Evolutionary conservation across 2,888 invertebrate species (phyloP), one percentile per base, ranked within the genome.

Genomic region (Oithona nana): DNA sequence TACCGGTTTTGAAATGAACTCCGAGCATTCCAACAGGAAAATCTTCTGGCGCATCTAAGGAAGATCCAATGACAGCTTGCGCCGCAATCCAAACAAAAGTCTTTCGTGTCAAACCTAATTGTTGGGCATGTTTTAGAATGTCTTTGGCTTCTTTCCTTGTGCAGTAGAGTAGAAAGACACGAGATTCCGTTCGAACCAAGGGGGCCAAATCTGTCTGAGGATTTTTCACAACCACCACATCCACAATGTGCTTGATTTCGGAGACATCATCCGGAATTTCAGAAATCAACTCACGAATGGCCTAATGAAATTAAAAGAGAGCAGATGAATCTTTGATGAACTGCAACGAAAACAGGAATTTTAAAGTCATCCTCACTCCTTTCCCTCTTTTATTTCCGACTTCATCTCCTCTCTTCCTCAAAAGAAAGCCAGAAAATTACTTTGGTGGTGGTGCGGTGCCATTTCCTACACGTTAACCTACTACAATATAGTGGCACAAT

Each of bases 11-110:
- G 71, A 90, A 92, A 73, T 92, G 89, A 2, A 92, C 89, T 20
- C 86, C 90, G 60, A 92, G 77, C 88, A 90, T 89, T 64, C 90
- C 90, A 30, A 89, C 83, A 1, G 90, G 89, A 73, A 90, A 90
- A 72, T 88, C 82, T 61, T 80, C 76, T 30, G 81, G 80, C 2
- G 86, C 86, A 59, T 70, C 70, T 24, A 67, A 66, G 39, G 65
- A 52, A 22, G 63, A 59, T 8, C 70, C 71, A 63, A 71, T 70
- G n/a, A 71, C 71, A 3, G 70, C 69, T 64, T 72, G 72, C 6
- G 71, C 70, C 1, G 69, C 71, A 22, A 72, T 71, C 72, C 72
- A 72, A 16, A 72, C 65, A 65, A 71, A 71, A 28, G 68, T 67
- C 26, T 68, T 68, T 0, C 68, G 67, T 2, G 68, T 68, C 51